A percentile compares a stretch with the other conserved stretches of the same genome.
These are phyloP conservation scores for Alentia gelatinosa DNA, from an alignment of 2,888 invertebrate genomes.

Conservation along the genomic window DNA sequence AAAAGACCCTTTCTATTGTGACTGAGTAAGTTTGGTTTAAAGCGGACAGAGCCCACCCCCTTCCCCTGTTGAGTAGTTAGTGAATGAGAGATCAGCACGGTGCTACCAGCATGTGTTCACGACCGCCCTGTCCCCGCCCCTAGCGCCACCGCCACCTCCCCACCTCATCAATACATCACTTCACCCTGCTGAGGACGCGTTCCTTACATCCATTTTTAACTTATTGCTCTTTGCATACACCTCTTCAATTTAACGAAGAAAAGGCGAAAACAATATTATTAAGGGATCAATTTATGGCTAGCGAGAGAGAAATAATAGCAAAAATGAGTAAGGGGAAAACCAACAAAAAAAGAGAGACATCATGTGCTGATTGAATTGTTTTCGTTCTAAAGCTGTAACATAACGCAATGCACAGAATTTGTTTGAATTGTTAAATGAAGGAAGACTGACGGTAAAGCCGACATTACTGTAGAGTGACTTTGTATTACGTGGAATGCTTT, in stretches of 20 bases:
- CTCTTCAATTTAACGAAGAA: neutral
- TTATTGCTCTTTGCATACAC: slow-evolving; percentile 39
- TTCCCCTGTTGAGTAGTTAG: neutral
- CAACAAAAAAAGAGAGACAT: neutral
- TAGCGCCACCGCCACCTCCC: neutral
- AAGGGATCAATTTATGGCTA: slow-evolving; percentile 3
- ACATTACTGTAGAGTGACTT: slow-evolving; percentile 17
- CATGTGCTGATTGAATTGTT: neutral
- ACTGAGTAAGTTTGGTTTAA: too few species aligned
- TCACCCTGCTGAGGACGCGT: neutral
- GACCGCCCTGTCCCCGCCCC: neutral
- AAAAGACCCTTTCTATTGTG: too few species aligned
- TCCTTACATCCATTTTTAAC: slow-evolving; percentile 39
- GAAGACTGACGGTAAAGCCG: neutral
- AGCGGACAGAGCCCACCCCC: too few species aligned
- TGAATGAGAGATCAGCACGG: neutral
- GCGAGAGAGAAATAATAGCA: neutral
- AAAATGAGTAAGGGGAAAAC: neutral
- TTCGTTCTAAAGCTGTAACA: neutral
- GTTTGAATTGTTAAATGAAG: neutral
- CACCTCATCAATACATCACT: slow-evolving; percentile 23
- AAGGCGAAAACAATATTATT: too few species aligned
- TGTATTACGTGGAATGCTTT: slow-evolving; percentile 42
- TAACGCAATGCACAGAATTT: neutral
- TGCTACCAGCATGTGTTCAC: slow-evolving; percentile 43